Evolutionary conservation across 2,888 invertebrate species (phyloP), one percentile per base, ranked within the genome.

Genomic region (Eumerus sabulonum): DNA sequence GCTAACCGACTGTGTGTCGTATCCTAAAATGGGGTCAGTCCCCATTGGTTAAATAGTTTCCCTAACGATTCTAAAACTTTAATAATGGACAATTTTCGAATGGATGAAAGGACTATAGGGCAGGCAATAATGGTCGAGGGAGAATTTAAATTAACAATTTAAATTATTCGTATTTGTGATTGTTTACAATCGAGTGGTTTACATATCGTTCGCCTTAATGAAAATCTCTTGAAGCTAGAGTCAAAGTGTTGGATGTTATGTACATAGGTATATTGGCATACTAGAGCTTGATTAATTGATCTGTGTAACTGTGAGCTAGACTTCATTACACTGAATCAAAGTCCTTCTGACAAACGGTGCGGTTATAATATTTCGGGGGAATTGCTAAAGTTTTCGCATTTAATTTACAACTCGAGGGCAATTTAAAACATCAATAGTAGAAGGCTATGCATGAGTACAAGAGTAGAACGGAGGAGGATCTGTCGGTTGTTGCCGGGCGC

Each of bases 381-480:
- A 76, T 76, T 66, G 60, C 60, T 12, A 66, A 76, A 71, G 71
- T 76, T 71, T 76, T 60, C 12, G 38, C 60, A 71, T 76, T 66
- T 50, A 60, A 66, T 71, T 76, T 64, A 59, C 36, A 45, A 48
- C 53, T 59, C 12, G 36, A 44, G 51, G 47, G 63, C 45, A 57
- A 71, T 68, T 68, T 68, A 35, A 63, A 68, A 42, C 44, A 47
- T 35, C 63, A 47, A n/a, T 14, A 1, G 19, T 7, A 4, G 7
- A 7, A 7, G 27, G 27, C n/a, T n/a, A n/a, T n/a, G n/a, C n/a
- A 27, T 27, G 27, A 27, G 7, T 27, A 27, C 3, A n/a, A n/a
- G n/a, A n/a, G n/a, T n/a, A n/a, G n/a, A n/a, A n/a, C n/a, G n/a
- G n/a, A n/a, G n/a, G n/a, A n/a, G n/a, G n/a, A n/a, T n/a, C n/a